phyloP scores from a whole-genome alignment of 2,888 invertebrate species.

The Sinohyriopsis cumingii region DNA sequence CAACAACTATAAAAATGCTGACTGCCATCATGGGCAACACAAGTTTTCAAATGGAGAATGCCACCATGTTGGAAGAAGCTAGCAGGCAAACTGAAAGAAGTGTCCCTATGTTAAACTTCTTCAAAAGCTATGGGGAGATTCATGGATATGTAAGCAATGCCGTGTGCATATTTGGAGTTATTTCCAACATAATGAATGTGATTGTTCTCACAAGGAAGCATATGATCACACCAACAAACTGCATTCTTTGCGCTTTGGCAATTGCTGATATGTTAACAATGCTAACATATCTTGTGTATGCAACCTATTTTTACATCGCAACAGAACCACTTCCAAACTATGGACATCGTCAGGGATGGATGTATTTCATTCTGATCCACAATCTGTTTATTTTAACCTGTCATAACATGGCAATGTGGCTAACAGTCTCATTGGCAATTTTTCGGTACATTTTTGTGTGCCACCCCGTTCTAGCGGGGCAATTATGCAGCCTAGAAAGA shows the following conservation, averaged over 20 bases:
- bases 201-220: conserved; percentile 89
- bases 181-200: conserved; percentile 92
- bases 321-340: conserved; percentile 38
- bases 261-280: conserved; percentile 93
- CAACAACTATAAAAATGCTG: no score
- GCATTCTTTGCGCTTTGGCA: conserved; percentile 87
- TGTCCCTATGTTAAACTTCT: conserved; percentile 46
- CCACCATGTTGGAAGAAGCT: no score
- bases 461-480: conserved; percentile 65
- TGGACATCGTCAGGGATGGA: conserved; percentile 64
- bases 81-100: no score
- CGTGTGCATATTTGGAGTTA: conserved; percentile 91
- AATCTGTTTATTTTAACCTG: conserved; percentile 68
- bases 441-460: conserved; percentile 83
- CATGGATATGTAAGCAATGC: conserved; percentile 90
- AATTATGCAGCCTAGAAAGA: conserved; percentile 64
- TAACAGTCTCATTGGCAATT: conserved; percentile 92
- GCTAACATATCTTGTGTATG: conserved; percentile 84
- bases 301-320: conserved; percentile 62
- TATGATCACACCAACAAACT: conserved; percentile 92
- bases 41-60: no score
- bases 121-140: conserved; percentile 69
- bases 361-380: conserved; percentile 65
- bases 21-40: no score
- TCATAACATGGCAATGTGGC: conserved; percentile 93